Percentiles rank a stretch among this genome's conserved stretches.
Conservation (phyloP, 2,888 invertebrate species). For the Ichneumon xanthorius region DNA sequence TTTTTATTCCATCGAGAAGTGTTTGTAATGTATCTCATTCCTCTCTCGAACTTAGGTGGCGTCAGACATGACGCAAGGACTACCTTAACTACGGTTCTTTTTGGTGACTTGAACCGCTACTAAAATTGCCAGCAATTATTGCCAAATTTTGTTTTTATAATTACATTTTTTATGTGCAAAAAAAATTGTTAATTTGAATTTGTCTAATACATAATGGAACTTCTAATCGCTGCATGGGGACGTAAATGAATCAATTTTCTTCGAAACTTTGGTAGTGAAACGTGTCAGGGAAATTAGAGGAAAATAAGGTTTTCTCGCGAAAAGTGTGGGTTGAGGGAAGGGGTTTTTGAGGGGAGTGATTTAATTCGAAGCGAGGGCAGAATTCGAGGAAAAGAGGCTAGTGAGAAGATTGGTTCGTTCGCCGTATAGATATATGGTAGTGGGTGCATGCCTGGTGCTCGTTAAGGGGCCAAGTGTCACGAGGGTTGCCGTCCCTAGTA, state of each 20-base stretch:
- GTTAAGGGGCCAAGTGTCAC: conserved; percentile 67
- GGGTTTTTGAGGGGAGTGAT: not conserved
- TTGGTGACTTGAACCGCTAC: not conserved
- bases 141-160: not conserved
- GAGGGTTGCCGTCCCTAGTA: conserved; percentile 44
- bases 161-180: not conserved
- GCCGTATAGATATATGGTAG: conserved; percentile 35
- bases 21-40: too few species aligned
- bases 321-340: not conserved
- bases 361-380: conserved; percentile 41
- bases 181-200: not conserved
- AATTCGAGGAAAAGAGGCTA: conserved; percentile 43
- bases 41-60: too few species aligned
- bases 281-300: not conserved
- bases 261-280: not conserved
- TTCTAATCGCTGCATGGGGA: conserved; percentile 17
- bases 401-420: conserved; percentile 64
- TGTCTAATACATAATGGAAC: conserved; percentile 32
- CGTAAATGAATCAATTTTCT: conserved; percentile 20
- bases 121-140: not conserved
- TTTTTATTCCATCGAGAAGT: too few species aligned
- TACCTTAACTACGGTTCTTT: too few species aligned
- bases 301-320: conserved; percentile 1
- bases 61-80: too few species aligned
- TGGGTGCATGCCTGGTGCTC: conserved; percentile 66